Conservation (phyloP, 2,113 vertebrate species). For the Amazona vittata region DNA sequence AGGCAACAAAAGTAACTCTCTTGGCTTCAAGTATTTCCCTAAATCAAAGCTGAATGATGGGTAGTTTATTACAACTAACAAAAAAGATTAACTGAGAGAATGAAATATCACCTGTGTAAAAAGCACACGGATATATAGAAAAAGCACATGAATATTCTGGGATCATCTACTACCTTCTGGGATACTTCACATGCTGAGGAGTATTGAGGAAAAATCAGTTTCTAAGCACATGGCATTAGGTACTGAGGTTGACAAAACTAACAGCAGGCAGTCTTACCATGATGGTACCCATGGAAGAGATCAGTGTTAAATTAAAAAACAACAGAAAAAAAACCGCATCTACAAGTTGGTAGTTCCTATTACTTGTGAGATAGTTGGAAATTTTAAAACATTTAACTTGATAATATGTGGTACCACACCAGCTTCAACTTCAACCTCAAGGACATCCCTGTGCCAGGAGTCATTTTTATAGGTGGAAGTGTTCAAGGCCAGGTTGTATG, state of each 20-base stretch:
- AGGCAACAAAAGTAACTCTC: background rate
- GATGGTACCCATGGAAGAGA: background rate
- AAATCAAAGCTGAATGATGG: background rate
- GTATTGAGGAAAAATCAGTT: background rate
- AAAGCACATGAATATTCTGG: background rate
- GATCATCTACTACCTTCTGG: background rate
- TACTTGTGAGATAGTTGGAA: background rate
- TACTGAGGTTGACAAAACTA: background rate
- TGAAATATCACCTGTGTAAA: background rate
- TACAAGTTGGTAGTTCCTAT: background rate
- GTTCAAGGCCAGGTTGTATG: background rate
- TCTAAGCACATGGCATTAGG: background rate
- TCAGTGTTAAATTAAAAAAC: background rate
- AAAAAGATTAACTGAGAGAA: background rate
- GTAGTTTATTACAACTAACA: background rate
- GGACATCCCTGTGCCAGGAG: background rate
- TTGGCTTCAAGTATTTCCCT: background rate
- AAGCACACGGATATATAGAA: background rate
- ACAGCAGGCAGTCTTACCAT: background rate
- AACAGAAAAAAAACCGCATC: accelerated
- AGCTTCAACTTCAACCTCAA: background rate
- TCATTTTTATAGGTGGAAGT: background rate
- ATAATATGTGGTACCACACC: background rate
- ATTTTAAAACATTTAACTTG: background rate
- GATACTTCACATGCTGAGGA: background rate